Base-by-base conservation (phyloP, 1,140 invertebrate genomes). In the Tribolium castaneum region DNA sequence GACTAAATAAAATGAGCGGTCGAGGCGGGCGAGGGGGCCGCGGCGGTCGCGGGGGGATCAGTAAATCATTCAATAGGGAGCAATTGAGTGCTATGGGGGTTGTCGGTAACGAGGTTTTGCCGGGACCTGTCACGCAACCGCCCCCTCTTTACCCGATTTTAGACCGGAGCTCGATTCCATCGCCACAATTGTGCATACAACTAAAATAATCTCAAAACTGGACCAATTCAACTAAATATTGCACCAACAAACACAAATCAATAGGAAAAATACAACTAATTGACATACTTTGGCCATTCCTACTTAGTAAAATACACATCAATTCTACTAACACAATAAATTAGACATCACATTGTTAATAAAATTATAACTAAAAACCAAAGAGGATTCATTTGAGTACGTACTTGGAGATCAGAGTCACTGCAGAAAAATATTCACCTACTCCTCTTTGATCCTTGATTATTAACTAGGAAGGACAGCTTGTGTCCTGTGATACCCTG, bases 141-240 rank as follows among this genome's bases (percentile, higher is more conserved):
- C 93, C 93, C 6, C 90, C 91, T 45, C 86, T 91, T 25, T 95
- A 91, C 88, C 93, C 93, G 6, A 81, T 87, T 0, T 79, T 92
- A 13, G 88, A 90, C 9, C 90, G 89, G 59, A 66, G 59, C 22
- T 30, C 13, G 6, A 5, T 66, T 59, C 16, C 52, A 16, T 14
- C 52, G 7, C 9, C 14, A 54, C 14, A 16, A 30, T 22, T 10
- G 54, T 22, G 22, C 54, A 7, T 12, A 22, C 30, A 59, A 59
- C 5, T 12, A 10, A 25, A 59, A 25, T 59, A 59, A 59, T 25
- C 54, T 59, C 54, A 22, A 25, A 59, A 6, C 12, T 22, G 54
- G 54, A 14, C 16, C 13, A 52, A 52, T 19, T 19, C 16, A 19
- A 51, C 5, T 56, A 56, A 2, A 22, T 59, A 59, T 59, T 59